phyloP scores from a whole-genome alignment of 2,888 invertebrate genomes.

The Eucera pruinosa region DNA sequence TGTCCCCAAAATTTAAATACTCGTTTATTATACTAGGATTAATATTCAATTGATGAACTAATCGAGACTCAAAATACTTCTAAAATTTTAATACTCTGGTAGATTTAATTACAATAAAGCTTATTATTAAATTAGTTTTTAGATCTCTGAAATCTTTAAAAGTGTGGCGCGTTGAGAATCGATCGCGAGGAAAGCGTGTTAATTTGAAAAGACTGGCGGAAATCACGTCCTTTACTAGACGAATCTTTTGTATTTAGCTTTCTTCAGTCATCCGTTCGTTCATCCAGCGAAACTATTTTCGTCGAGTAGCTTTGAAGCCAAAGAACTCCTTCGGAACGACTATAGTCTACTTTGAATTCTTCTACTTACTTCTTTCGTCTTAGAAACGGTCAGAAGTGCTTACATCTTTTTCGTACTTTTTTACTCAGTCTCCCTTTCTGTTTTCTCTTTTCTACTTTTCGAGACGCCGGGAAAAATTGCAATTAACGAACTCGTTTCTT shows the following conservation, averaged over 20 bases:
- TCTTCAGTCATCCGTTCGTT: constrained; percentile 30
- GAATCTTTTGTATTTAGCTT: constrained; percentile 36
- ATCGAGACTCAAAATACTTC: no score
- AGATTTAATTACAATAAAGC: no score
- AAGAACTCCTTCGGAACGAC: constrained; percentile 30
- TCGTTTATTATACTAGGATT: no score
- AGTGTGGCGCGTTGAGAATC: not conserved
- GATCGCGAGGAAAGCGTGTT: constrained; percentile 8
- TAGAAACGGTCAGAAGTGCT: constrained; percentile 16
- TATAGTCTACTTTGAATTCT: constrained; percentile 39
- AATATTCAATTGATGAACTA: no score
- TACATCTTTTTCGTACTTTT: constrained; percentile 4
- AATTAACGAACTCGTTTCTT: constrained; percentile 5
- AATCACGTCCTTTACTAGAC: constrained; percentile 14
- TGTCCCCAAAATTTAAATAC: no score
- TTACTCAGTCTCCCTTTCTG: not conserved
- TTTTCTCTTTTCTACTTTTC: not conserved
- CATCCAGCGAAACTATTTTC: constrained; percentile 54
- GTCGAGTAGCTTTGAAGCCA: constrained; percentile 48
- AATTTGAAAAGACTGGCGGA: constrained; percentile 26
- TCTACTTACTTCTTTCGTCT: constrained; percentile 22
- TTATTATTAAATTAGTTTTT: no score
- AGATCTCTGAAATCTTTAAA: no score
- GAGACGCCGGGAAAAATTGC: constrained; percentile 14
- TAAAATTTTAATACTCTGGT: no score